Evolutionary conservation across 2,113 vertebrate genomes (phyloP).

Genomic region (Ardeotis arabs): DNA sequence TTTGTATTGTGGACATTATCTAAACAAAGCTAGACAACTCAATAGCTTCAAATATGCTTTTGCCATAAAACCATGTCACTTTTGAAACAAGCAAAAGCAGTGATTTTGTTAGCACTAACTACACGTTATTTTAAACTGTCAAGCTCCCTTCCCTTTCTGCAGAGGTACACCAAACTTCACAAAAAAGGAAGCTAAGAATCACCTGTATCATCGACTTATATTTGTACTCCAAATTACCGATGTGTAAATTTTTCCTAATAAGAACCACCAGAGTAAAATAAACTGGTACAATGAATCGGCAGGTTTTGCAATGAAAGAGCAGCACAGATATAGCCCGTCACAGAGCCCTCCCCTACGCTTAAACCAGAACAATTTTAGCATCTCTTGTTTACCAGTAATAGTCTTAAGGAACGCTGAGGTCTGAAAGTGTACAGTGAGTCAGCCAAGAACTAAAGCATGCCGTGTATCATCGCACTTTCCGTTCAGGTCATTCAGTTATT

Average conservation of each 20-base stretch:
- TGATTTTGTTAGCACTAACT: not conserved
- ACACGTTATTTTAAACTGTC: not conserved
- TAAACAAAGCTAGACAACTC: not conserved
- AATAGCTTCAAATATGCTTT: not conserved
- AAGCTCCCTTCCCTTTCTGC: not conserved
- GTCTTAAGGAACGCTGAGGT: not conserved
- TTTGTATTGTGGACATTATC: not conserved
- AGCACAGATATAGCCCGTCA: not conserved
- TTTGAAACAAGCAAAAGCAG: not conserved
- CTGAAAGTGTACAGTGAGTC: accelerated
- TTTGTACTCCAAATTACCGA: not conserved
- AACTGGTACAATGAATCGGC: not conserved
- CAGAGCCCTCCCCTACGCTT: not conserved
- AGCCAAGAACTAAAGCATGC: not conserved
- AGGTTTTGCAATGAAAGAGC: not conserved
- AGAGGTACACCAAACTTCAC: not conserved
- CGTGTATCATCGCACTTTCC: not conserved
- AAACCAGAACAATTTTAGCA: not conserved
- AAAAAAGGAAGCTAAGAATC: not conserved
- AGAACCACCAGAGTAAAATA: not conserved
- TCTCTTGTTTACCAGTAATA: not conserved
- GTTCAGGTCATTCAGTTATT: not conserved
- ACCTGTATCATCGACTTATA: not conserved
- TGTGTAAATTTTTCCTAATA: not conserved
- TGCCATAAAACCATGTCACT: not conserved